Evolutionary conservation across 2,113 vertebrate species (phyloP).

Genomic region (Mus spicilegus): DNA sequence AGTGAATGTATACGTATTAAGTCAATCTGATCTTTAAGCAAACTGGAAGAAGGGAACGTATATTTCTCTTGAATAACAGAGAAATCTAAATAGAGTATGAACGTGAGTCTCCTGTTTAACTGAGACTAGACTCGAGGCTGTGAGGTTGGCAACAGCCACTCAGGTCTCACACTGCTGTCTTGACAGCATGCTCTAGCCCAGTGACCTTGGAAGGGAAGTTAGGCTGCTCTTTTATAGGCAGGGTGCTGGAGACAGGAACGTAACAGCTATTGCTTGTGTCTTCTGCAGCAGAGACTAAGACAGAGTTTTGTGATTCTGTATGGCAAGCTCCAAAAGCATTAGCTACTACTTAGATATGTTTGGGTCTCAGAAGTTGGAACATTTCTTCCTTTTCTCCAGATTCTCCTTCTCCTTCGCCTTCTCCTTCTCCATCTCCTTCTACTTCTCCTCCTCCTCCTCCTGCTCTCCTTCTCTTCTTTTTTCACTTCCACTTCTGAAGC

Average conservation of each 20-base stretch:
- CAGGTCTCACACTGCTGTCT: neutral
- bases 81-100: neutral
- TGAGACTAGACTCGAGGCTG: rapidly evolving
- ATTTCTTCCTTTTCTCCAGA: neutral
- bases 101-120: rapidly evolving
- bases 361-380: rapidly evolving
- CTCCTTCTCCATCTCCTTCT: too few species aligned
- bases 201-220: rapidly evolving
- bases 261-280: neutral
- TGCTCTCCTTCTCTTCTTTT: too few species aligned
- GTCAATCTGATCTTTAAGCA: neutral
- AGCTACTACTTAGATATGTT: neutral
- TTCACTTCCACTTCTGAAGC: too few species aligned
- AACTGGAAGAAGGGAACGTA: neutral
- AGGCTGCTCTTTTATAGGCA: neutral
- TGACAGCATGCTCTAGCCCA: neutral
- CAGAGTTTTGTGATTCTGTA: neutral
- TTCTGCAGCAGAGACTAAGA: neutral
- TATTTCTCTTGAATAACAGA: neutral
- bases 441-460: rapidly evolving
- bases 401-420: neutral
- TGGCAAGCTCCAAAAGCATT: too few species aligned
- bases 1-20: too few species aligned
- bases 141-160: rapidly evolving
- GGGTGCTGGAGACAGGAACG: neutral